A percentile compares a stretch with the other conserved stretches of the same genome.
Evolutionary conservation across 2,888 invertebrate genomes (phyloP).

Genomic region (Andrena fulva): DNA sequence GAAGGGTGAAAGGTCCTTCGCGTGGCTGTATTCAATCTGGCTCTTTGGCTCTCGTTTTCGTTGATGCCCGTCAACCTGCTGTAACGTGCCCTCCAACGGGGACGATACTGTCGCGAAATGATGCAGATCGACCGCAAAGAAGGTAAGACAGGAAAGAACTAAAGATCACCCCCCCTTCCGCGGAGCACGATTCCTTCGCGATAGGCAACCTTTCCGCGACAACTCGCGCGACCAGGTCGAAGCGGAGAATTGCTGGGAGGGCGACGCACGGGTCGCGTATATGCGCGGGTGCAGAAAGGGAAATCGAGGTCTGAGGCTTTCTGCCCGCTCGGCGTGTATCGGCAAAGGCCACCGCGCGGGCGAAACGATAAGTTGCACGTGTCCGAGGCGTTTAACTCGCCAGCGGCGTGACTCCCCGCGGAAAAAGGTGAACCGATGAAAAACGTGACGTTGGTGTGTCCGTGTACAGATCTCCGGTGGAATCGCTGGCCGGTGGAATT

Average conservation of each 20-base stretch:
- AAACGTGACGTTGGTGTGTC: slow-evolving; percentile 55
- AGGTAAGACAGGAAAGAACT: background rate
- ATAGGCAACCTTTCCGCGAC: background rate
- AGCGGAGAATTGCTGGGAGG: slow-evolving; percentile 1
- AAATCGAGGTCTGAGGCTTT: slow-evolving; percentile 47
- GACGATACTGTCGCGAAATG: background rate
- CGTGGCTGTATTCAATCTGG: background rate
- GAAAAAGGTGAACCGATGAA: slow-evolving; percentile 56
- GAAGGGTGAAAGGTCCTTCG: slow-evolving; percentile 15
- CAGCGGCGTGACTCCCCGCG: slow-evolving; percentile 54
- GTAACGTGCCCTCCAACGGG: too few relatives aligned
- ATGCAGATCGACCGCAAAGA: background rate
- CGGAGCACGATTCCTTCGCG: background rate
- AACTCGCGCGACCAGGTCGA: background rate
- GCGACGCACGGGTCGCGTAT: slow-evolving; percentile 20
- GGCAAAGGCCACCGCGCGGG: slow-evolving; percentile 43
- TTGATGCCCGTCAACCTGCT: background rate
- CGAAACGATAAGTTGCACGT: slow-evolving; percentile 66
- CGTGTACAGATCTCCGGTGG: slow-evolving; percentile 44
- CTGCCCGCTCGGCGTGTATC: slow-evolving; percentile 37
- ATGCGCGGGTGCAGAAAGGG: slow-evolving; percentile 13
- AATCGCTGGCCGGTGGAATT: slow-evolving; percentile 51
- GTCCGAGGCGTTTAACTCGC: slow-evolving; percentile 57
- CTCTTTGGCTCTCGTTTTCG: background rate
- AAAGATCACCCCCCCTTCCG: background rate